Evolutionary conservation across 2,113 vertebrate genomes (phyloP), one percentile per base, ranked within the genome.

Genomic region (Cariama cristata): DNA sequence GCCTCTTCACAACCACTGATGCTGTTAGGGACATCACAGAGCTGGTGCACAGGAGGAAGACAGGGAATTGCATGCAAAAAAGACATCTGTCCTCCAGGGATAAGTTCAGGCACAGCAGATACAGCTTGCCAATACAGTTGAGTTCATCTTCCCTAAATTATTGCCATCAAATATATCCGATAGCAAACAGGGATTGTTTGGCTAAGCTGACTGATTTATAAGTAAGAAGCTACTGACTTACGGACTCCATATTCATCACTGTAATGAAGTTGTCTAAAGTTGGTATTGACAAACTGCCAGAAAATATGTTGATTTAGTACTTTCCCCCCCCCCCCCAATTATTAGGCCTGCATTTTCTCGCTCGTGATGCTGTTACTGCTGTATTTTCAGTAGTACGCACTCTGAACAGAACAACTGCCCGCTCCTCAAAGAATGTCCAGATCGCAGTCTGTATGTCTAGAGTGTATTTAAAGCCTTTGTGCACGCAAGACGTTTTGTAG

Each of bases 181-280:
- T 22, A 90, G 80, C 56, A 83, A 72, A 79, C 84, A 83, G 64
- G 30, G 91, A 95, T 95, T 69, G 12, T 86, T 77, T 79, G 62
- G 59, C 79, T 80, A 94, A 94, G 42, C 17, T 22, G 73, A 64
- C 52, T 60, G 83, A 87, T 84, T 93, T 79, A 73, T 87, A 91
- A 80, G 8, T 53, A 77, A 91, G 66, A 55, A 47, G 56, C 84
- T 81, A 71, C n/a, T 84, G 72, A 66, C 17, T 88, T 58, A 42
- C 83, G 55, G 49, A 35, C 12, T 63, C 77, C 83, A 76, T 75
- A 85, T 96, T 96, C 30, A 95, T 76, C 44, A 82, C 44, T 59
- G 35, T 66, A 94, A 91, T 95, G 80, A 95, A 97, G 69, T 52
- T 85, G 55, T 94, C 86, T 93, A 40, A 94, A 55, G 72, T 42